These are phyloP conservation scores for Taurulus bubalis DNA, from an alignment of 2,113 vertebrate genomes.

Conservation along the genomic window DNA sequence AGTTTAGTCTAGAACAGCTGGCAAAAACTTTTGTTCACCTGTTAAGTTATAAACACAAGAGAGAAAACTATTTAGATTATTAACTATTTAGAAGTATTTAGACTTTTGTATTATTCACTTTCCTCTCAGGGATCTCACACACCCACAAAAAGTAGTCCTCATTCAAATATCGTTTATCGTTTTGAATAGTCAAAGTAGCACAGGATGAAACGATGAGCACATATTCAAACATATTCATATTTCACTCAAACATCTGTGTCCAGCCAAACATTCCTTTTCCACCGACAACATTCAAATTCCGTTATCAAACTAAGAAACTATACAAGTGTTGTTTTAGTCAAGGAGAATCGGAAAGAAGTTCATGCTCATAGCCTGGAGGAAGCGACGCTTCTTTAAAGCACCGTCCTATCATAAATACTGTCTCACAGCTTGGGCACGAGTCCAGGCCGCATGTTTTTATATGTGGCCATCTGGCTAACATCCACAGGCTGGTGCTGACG, in stretches of 20 bases:
- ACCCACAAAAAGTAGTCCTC: neutral
- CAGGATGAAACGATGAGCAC: constrained; percentile 46
- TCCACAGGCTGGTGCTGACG: constrained; percentile 37
- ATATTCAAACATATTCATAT: constrained; percentile 60
- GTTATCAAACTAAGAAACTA: neutral
- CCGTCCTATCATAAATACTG: constrained; percentile 39
- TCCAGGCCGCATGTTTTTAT: constrained; percentile 23
- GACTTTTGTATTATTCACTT: neutral
- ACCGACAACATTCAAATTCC: neutral
- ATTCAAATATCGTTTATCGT: constrained; percentile 48
- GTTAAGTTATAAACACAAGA: neutral
- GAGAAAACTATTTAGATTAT: neutral
- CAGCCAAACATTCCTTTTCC: constrained; percentile 5
- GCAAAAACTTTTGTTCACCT: neutral
- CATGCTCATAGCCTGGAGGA: constrained; percentile 22
- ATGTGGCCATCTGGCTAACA: constrained; percentile 38
- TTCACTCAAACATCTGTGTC: constrained; percentile 16
- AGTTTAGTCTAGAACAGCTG: neutral
- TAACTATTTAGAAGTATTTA: neutral
- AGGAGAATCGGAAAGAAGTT: constrained; percentile 26
- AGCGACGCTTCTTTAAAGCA: neutral
- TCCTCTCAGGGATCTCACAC: neutral
- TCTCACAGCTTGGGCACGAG: constrained; percentile 17
- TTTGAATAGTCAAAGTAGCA: constrained; percentile 71
- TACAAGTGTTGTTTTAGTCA: constrained; percentile 48